Base-by-base conservation (phyloP, 2,797 vertebrate species). In the Takifugu ocellatus region DNA sequence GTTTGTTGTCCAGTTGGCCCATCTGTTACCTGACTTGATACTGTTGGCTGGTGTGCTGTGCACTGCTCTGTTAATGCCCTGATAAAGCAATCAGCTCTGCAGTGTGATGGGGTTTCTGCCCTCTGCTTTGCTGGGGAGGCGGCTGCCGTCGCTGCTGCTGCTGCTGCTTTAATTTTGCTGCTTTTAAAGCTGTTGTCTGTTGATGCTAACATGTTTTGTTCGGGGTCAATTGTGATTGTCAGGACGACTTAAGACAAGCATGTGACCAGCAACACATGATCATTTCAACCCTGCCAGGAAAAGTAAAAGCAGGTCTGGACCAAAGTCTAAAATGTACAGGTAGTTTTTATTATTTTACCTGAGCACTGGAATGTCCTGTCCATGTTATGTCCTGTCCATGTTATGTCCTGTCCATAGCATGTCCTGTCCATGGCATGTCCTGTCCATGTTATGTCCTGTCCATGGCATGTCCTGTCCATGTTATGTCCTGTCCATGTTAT, bases 81-180 rank as follows among this genome's bases (percentile, higher is more conserved):
- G 80, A 85, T 87, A 81, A 83, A 87, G 68, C 74, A 79, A 80
- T 83, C 80, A 82, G 62, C 54, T 76, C 59, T 79, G 75, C 84
- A 82, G 76, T 76, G 75, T 74, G 79, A 78, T 64, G 63, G 67
- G 65, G 77, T 72, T 74, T 81, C 83, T 79, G 70, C 74, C 75
- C 70, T 84, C 78, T 69, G 56, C 70, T 66, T 71, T 72, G 70
- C 55, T 60, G 31, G 31, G 9, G 31, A 49, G 57, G 66, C 50
- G 78, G 58, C 61, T 52, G 66, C 56, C 65, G 50, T 59, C 58
- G 66, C 58, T 69, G 61, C 42, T 51, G 10, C 55, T 68, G 62
- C 61, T 62, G 52, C 55, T 68, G 5, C 43, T 77, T 77, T 68
- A 48, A 55, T 73, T 77, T 72, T 26, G 56, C 54, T 63, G 44